A percentile compares a stretch with the other conserved stretches of the same genome.
Evolutionary conservation across 2,113 vertebrate genomes (phyloP).

Genomic region (Nymphicus hollandicus): DNA sequence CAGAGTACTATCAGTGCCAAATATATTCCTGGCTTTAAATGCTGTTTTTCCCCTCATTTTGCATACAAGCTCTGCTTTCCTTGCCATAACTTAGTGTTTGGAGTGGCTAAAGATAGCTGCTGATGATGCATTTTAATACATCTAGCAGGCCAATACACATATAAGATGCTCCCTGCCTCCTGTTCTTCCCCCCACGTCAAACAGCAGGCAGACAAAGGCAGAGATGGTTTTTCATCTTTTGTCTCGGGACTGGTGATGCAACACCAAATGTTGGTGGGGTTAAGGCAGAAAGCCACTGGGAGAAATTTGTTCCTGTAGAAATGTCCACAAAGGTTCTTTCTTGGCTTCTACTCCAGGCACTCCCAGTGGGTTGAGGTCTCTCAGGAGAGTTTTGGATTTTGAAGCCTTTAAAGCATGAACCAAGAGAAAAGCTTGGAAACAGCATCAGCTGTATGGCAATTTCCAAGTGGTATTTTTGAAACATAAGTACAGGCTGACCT

Average conservation of each 20-base stretch:
- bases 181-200: neutral
- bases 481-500: neutral
- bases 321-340: fast-evolving
- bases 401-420: neutral
- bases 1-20: neutral
- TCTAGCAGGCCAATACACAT: neutral
- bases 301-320: neutral
- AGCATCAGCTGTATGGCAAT: neutral
- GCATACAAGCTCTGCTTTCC: neutral
- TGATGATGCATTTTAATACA: neutral
- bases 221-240: neutral
- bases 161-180: neutral
- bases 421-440: neutral
- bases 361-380: neutral
- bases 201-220: neutral
- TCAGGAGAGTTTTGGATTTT: neutral
- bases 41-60: neutral
- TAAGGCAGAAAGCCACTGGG: neutral
- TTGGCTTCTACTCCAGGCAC: neutral
- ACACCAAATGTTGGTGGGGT: neutral
- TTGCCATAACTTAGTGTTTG: neutral
- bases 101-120: neutral
- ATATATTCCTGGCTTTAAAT: conserved; percentile 10
- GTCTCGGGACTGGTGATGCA: neutral
- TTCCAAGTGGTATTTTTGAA: neutral